phyloP scores from a whole-genome alignment of 1,140 invertebrate species.

The Drosophila murphyi region DNA sequence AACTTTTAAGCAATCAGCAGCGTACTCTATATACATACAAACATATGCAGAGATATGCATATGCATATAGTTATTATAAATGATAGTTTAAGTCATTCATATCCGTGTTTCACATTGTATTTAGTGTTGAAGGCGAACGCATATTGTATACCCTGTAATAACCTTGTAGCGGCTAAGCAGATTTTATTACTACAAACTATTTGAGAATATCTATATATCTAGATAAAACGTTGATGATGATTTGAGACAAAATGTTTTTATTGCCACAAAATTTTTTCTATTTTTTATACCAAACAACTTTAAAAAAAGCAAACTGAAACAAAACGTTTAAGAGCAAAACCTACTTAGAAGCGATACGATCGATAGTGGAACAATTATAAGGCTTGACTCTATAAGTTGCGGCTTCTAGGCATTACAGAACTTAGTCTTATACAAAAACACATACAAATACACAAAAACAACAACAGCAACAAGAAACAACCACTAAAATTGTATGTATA shows the following conservation, averaged over 20 bases:
- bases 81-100: slow-evolving; percentile 48
- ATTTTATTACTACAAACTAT: slow-evolving; percentile 45
- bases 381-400: slow-evolving; percentile 44
- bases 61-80: slow-evolving; percentile 9
- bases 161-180: slow-evolving; percentile 39
- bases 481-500: slow-evolving; percentile 74
- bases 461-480: slow-evolving; percentile 24
- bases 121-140: slow-evolving; percentile 54
- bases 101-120: slow-evolving; percentile 71
- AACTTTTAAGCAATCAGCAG: slow-evolving; percentile 79
- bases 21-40: slow-evolving; percentile 49
- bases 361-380: slow-evolving; percentile 30
- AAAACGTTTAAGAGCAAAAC: slow-evolving; percentile 1
- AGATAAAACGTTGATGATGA: slow-evolving; percentile 23
- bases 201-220: slow-evolving; percentile 26
- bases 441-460: slow-evolving; percentile 2
- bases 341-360: slow-evolving; percentile 12
- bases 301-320: slow-evolving; percentile 53
- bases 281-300: slow-evolving; percentile 84
- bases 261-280: slow-evolving; percentile 82
- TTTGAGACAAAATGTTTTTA: slow-evolving; percentile 68
- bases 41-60: slow-evolving; percentile 15
- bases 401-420: slow-evolving; percentile 28
- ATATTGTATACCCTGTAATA: slow-evolving; percentile 50
- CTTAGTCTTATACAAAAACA: slow-evolving; percentile 24